Evolutionary conservation across 2,113 vertebrate genomes (phyloP).

Genomic region (Eolophus roseicapilla): DNA sequence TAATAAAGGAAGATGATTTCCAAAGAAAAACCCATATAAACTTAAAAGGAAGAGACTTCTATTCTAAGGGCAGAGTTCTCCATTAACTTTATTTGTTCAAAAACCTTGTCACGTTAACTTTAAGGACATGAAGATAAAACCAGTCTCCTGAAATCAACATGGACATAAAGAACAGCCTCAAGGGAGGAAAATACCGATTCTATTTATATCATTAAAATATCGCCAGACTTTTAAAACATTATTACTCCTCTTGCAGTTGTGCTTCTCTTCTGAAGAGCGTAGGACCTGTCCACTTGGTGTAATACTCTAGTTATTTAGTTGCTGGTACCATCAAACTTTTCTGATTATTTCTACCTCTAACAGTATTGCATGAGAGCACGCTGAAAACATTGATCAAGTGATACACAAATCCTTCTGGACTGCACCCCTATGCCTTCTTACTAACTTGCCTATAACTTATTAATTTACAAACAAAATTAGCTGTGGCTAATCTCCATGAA

Average conservation of each 20-base stretch:
- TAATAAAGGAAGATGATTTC: not conserved
- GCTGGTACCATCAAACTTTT: not conserved
- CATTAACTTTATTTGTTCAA: not conserved
- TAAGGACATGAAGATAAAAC: not conserved
- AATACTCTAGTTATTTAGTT: not conserved
- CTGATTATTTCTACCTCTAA: not conserved
- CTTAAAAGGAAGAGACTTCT: not conserved
- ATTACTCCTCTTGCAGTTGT: not conserved
- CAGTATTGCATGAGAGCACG: rapidly evolving
- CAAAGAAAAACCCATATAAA: not conserved
- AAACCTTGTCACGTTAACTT: not conserved
- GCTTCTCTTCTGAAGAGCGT: not conserved
- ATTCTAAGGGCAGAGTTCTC: not conserved
- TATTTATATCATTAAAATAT: not conserved
- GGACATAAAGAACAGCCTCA: not conserved
- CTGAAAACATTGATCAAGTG: not conserved
- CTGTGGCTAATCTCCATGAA: constrained; percentile 40
- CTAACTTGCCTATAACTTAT: constrained; percentile 1
- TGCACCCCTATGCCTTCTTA: not conserved
- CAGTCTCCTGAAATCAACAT: not conserved
- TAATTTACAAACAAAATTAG: constrained; percentile 58
- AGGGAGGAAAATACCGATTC: not conserved
- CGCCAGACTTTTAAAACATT: not conserved
- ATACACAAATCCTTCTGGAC: not conserved
- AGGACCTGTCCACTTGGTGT: not conserved